Evolutionary conservation across 2,797 vertebrate genomes (phyloP).

Genomic region (Cephalopachus bancanus): DNA sequence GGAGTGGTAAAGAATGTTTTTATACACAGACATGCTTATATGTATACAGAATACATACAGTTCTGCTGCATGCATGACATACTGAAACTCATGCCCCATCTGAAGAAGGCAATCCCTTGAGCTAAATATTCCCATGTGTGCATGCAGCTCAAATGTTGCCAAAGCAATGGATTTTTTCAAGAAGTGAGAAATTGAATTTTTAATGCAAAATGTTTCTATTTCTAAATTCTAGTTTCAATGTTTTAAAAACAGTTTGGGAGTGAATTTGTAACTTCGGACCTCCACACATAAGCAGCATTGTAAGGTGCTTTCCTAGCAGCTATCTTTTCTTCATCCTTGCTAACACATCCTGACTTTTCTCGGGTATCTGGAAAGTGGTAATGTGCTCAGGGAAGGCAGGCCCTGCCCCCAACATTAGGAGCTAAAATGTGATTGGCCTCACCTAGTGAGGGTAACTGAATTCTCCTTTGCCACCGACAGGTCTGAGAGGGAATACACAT

Average conservation of each 20-base stretch:
- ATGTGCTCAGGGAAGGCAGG: neutral
- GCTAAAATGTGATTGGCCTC: neutral
- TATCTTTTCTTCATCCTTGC: neutral
- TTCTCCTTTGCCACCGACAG: neutral
- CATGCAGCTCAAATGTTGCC: neutral
- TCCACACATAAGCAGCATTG: neutral
- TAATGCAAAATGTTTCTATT: constrained; percentile 32
- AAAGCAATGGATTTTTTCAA: neutral
- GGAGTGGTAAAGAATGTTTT: neutral
- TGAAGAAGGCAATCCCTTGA: neutral
- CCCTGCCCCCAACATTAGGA: neutral
- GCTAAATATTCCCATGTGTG: neutral
- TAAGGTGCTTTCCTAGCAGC: neutral
- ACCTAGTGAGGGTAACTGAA: neutral
- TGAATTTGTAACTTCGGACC: neutral
- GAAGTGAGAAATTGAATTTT: neutral
- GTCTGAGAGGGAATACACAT: neutral
- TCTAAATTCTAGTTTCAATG: constrained; percentile 3
- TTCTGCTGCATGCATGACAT: no score
- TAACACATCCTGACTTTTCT: neutral
- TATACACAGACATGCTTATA: no score
- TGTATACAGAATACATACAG: no score
- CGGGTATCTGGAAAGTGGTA: neutral
- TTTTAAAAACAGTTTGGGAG: constrained; percentile 33
- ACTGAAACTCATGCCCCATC: neutral